Conservation (phyloP, 1,140 invertebrate genomes). For the Drosophila navojoa region DNA sequence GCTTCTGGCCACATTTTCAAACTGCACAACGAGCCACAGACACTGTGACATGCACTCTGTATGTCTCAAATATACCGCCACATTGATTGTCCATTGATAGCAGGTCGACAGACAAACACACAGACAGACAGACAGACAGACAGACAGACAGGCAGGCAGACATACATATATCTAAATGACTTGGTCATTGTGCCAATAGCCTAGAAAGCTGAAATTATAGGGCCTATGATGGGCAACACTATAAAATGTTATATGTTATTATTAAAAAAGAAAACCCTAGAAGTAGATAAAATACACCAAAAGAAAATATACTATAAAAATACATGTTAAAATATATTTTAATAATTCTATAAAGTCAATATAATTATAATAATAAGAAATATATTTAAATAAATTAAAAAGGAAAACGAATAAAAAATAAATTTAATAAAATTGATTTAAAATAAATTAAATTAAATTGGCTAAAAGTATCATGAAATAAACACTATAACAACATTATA, state of each 20-base stretch:
- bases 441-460: too few species aligned
- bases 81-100: constrained; percentile 61
- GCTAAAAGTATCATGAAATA: too few species aligned
- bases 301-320: too few species aligned
- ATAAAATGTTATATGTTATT: too few species aligned
- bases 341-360: not conserved
- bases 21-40: constrained; percentile 21
- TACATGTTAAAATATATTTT: too few species aligned
- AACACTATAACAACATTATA: too few species aligned
- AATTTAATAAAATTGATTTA: too few species aligned
- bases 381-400: not conserved
- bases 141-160: too few species aligned
- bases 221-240: not conserved
- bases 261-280: too few species aligned
- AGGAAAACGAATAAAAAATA: too few species aligned
- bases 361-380: not conserved
- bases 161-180: constrained; percentile 12
- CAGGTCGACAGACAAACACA: constrained; percentile 7
- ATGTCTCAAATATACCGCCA: constrained; percentile 12
- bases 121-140: not conserved
- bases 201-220: not conserved
- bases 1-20: constrained; percentile 33
- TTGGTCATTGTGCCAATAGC: constrained; percentile 36
- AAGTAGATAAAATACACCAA: too few species aligned
- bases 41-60: not conserved